A percentile compares a stretch with the other conserved stretches of the same genome.
Conservation (phyloP, 2,888 invertebrate species). For the Hypercompe scribonia region DNA sequence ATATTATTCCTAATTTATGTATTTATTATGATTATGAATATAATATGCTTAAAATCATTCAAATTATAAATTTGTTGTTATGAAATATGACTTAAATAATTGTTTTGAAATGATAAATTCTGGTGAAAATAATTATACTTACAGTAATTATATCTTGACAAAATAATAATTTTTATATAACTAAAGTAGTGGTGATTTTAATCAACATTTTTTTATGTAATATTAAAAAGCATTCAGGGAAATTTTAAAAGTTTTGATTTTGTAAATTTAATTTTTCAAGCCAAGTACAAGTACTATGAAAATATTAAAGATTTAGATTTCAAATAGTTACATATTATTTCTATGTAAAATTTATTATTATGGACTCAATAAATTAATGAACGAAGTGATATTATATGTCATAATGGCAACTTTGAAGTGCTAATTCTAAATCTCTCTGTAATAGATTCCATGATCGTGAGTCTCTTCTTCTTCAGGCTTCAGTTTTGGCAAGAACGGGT, state of each 20-base stretch:
- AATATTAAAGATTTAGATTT: background rate
- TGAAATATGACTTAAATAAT: background rate
- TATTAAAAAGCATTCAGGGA: too few species aligned
- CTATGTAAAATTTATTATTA: background rate
- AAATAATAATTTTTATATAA: too few species aligned
- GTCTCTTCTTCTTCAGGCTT: conserved; percentile 78
- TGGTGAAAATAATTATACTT: background rate
- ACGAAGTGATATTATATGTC: conserved; percentile 27
- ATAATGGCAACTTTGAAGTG: conserved; percentile 35
- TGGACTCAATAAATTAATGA: background rate
- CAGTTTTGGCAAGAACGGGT: conserved; percentile 92
- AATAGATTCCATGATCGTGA: conserved; percentile 51
- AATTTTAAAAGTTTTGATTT: background rate
- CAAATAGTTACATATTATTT: background rate
- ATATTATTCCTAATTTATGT: too few species aligned
- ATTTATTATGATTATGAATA: background rate
- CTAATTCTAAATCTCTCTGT: conserved; percentile 41
- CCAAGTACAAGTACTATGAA: background rate
- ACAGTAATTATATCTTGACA: background rate
- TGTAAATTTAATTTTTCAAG: background rate
- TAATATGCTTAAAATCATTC: background rate
- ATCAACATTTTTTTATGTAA: too few species aligned
- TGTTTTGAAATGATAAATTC: background rate
- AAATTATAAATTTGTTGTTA: background rate
- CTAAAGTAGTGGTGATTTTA: background rate